Evolutionary conservation across 35 echinoderm and acorn worm species (phyloP).

Genomic region (Strongylocentrotus purpuratus): DNA sequence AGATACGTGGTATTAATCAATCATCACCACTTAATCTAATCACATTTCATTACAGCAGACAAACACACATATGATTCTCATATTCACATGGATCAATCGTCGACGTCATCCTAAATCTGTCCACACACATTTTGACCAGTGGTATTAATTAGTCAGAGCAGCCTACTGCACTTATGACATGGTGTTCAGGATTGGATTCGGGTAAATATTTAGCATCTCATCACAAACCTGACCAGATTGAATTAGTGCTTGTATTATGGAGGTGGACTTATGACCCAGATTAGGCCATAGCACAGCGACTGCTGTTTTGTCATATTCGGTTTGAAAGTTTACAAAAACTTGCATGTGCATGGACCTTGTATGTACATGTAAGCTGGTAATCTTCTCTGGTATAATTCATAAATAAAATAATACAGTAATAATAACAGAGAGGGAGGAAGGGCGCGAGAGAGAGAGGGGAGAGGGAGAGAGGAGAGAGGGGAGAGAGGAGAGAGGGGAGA

Average conservation of each 20-base stretch:
- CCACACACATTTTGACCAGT: neutral
- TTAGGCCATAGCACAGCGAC: neutral
- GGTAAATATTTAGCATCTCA: too few relatives aligned
- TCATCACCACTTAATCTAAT: neutral
- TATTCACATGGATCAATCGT: neutral
- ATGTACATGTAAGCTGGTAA: too few relatives aligned
- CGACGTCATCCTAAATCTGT: neutral
- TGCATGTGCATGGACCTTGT: neutral
- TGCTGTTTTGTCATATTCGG: neutral
- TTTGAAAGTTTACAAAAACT: neutral
- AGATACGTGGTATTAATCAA: neutral
- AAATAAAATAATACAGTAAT: too few relatives aligned
- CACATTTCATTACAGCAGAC: neutral
- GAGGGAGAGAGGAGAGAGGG: neutral
- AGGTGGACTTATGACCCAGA: neutral
- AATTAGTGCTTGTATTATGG: too few relatives aligned
- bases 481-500: too few relatives aligned
- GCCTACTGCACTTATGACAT: too few relatives aligned
- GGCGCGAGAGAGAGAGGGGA: neutral
- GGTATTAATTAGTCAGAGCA: too few relatives aligned
- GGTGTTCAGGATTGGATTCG: too few relatives aligned
- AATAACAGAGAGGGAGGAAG: too few relatives aligned
- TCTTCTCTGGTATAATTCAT: too few relatives aligned
- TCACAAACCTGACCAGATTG: too few relatives aligned
- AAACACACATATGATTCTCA: conserved; percentile 5